Evolutionary conservation across 2,797 vertebrate species (phyloP), one percentile per base, ranked within the genome.

Genomic region (Phoebastria nigripes): DNA sequence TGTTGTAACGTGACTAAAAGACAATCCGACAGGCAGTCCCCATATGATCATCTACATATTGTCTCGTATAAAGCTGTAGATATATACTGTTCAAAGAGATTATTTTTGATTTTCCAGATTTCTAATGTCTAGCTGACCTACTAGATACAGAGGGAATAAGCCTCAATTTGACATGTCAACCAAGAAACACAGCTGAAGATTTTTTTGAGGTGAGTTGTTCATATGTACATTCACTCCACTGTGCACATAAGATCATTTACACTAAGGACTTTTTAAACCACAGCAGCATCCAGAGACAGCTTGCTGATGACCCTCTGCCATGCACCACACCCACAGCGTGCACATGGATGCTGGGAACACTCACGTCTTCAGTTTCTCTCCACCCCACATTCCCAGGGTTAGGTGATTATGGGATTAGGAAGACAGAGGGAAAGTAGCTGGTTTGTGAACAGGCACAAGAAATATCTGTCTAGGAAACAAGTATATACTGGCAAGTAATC

Each of bases 381-480:
- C 90, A 92, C 35, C 76, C 86, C 1, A 1, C 58, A 76, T 82
- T 96, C 84, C 78, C 78, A 89, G 78, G 66, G 83, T 82, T 84
- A 84, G 63, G 77, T 19, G 79, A 94, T 94, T 90, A 95, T 3
- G n/a, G 74, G 90, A 97, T 96, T 93, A 95, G 78, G 71, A 93
- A 94, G 63, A 90, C 3, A 89, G 83, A 96, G 51, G 83, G 65
- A 94, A 96, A 92, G 96, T 12, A 93, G 70, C 63, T 70, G 73
- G 47, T 79, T 76, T 95, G 78, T 21, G 86, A 91, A 72, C 26
- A 65, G 46, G 65, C 76, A 90, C 39, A 65, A 96, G 95, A 95
- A 90, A 44, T 90, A 87, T 76, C 93, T 96, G 55, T 96, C 94
- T 92, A 95, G 93, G 93, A 96, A 96, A 96, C 82, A 92, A 82